Base-by-base conservation (phyloP, 2,888 invertebrate genomes). In the Amphipoea lucens region DNA sequence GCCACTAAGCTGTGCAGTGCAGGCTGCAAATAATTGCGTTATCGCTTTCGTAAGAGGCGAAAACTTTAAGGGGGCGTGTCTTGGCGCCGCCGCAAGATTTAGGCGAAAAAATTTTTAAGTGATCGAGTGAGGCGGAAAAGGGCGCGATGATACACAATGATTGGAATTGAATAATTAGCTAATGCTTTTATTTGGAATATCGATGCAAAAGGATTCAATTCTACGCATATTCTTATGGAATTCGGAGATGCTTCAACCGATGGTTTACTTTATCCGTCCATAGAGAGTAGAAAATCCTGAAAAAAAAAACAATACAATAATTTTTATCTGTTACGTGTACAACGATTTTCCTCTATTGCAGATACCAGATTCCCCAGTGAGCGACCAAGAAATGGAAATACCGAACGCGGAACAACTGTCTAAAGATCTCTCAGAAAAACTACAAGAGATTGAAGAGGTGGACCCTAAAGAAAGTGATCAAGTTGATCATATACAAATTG, bases 361-460 rank as follows among this genome's bases (percentile, higher is more conserved):
- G 96, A 96, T 96, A 0, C 96, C 96, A 54, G 96, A 95, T 72
- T 95, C 96, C 0, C 96, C 95, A 1, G 92, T 90, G 0, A 96
- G 96, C 74, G 96, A 96, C 2, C 84, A 91, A 4, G 96, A 95
- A 6, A 87, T 95, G 70, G 92, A 93, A 14, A 82, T 95, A 36
- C 91, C 93, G 0, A 92, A 91, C 20, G 78, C 94, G 0, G 96
- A 95, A 62, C 94, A 94, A 57, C 82, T 96, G 14, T 90, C 94
- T 0, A 93, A 94, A 72, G 94, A 95, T 45, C 81, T 97, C 5
- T 88, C 94, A 0, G 96, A 96, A 69, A 95, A 95, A 57, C 83
- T 96, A 2, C 93, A 94, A 14, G 95, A 96, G 66, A 94, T 92
- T 9, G 95, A 96, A 67, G 94, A 95, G 2, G 87, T 87, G 0